phyloP scores from a whole-genome alignment of 23 tunicate genomes.

The Trididemnum nubilum region DNA sequence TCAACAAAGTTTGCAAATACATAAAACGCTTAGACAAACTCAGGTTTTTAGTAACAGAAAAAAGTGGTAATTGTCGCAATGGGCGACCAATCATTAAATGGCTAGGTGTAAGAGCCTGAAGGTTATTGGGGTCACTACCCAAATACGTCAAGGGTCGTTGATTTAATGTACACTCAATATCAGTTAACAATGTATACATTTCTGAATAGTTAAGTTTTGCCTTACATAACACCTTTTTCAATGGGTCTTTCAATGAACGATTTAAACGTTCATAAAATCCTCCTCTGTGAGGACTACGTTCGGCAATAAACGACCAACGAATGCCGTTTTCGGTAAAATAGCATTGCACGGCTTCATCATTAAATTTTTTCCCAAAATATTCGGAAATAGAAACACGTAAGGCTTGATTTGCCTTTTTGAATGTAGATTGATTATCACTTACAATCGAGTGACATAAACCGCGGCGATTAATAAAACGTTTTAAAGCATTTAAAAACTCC shows the following conservation, averaged over 20 bases:
- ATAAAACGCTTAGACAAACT: too few relatives aligned
- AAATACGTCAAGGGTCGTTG: conserved; percentile 13
- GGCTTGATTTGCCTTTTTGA: conserved; percentile 6
- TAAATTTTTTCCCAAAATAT: neutral
- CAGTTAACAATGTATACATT: conserved; percentile 1
- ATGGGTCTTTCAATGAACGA: conserved; percentile 10
- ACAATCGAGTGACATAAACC: conserved; percentile 1
- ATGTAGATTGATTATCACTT: conserved; percentile 16
- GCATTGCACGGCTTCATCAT: neutral
- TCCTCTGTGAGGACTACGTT: conserved; percentile 3
- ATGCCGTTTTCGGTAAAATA: conserved; percentile 19
- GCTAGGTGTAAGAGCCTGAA: conserved; percentile 20
- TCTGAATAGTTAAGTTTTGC: conserved; percentile 4
- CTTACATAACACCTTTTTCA: neutral
- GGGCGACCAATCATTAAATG: conserved; percentile 4
- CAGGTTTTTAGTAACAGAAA: too few relatives aligned
- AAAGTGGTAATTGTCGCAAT: neutral
- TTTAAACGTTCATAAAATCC: conserved; percentile 12
- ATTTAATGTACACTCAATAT: conserved; percentile 6
- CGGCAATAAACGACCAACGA: conserved; percentile 11
- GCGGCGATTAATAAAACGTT: conserved; percentile 7
- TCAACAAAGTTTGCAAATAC: too few relatives aligned
- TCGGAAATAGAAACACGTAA: conserved; percentile 1
- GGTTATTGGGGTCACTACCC: conserved; percentile 15
- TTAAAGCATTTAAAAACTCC: conserved; percentile 15